Evolutionary conservation across 2,888 invertebrate genomes (phyloP).

Genomic region (Pterobdella sp.): DNA sequence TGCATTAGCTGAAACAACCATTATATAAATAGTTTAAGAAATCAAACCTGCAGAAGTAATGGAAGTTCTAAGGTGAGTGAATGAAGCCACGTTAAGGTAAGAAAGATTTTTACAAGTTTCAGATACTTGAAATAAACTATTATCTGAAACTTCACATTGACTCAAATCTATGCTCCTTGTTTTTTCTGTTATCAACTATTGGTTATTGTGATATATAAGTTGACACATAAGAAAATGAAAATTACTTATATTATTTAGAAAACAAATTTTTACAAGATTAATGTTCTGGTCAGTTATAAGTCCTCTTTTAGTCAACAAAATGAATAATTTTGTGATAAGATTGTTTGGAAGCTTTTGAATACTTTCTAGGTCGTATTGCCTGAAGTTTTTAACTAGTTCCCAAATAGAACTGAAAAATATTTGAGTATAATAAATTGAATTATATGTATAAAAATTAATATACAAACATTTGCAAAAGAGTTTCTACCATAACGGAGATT

Average conservation of each 20-base stretch:
- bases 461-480: neutral
- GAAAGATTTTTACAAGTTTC: slow-evolving; percentile 40
- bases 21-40: neutral
- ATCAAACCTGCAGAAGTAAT: slow-evolving; percentile 44
- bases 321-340: slow-evolving; percentile 43
- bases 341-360: slow-evolving; percentile 30
- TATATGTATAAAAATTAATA: neutral
- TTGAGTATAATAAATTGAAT: neutral
- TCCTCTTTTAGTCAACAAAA: slow-evolving; percentile 46
- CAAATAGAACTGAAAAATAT: slow-evolving; percentile 17
- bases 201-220: neutral
- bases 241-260: neutral
- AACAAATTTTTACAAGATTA: slow-evolving; percentile 38
- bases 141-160: slow-evolving; percentile 43
- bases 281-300: slow-evolving; percentile 45
- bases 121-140: slow-evolving; percentile 39
- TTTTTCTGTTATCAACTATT: slow-evolving; percentile 44
- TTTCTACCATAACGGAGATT: too few species aligned
- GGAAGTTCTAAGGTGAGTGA: slow-evolving; percentile 41
- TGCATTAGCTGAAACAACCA: neutral
- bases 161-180: slow-evolving; percentile 43
- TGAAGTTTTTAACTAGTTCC: slow-evolving; percentile 9
- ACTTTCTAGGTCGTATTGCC: slow-evolving; percentile 2
- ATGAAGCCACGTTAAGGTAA: slow-evolving; percentile 46
- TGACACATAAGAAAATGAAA: neutral